Percentiles rank a stretch among this genome's conserved stretches.
Conservation (phyloP, 2,797 vertebrate genomes). For the Capromys pilorides region DNA sequence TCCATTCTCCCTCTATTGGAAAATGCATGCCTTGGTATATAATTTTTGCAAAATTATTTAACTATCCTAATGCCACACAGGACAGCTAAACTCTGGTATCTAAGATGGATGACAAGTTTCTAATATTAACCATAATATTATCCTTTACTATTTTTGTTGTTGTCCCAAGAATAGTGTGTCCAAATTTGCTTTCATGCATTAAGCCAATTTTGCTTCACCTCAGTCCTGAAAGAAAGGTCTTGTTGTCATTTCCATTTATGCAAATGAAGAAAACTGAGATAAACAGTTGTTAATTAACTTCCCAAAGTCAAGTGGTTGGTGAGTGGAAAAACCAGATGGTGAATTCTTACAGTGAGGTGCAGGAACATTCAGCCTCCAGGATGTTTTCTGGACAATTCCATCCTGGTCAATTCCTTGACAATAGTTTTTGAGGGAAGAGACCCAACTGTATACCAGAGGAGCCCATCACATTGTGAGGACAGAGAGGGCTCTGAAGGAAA, state of each 20-base stretch:
- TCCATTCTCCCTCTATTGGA: background rate
- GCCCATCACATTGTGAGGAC: background rate
- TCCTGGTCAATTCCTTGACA: background rate
- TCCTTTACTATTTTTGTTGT: background rate
- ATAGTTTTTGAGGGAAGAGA: background rate
- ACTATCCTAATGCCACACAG: background rate
- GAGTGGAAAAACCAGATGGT: background rate
- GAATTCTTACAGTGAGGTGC: background rate
- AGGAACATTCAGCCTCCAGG: background rate
- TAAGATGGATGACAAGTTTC: background rate
- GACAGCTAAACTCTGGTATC: background rate
- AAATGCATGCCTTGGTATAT: background rate
- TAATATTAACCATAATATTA: constrained; percentile 17
- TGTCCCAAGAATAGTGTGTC: background rate
- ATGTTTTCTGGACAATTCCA: background rate
- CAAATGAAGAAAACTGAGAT: constrained; percentile 15
- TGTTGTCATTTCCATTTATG: background rate
- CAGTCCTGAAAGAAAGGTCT: background rate
- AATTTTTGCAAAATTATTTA: background rate
- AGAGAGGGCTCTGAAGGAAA: background rate
- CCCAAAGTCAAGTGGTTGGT: background rate
- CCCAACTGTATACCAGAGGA: background rate
- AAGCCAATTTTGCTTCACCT: background rate
- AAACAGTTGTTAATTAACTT: background rate
- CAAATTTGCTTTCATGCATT: background rate